Conservation (phyloP, 2,888 invertebrate genomes). For the Folsomia candida region DNA sequence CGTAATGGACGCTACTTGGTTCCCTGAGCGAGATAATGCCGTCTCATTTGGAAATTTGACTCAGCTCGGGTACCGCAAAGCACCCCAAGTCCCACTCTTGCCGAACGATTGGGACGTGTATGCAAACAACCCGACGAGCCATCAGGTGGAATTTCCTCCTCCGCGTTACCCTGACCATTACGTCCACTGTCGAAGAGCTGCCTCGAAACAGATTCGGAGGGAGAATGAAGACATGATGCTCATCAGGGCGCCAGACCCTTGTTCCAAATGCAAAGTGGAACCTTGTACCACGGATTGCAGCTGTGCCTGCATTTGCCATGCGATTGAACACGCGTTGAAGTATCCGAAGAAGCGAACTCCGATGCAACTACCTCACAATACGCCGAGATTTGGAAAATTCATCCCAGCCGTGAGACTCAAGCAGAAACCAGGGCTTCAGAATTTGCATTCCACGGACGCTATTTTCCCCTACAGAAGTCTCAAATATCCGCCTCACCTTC, state of each 20-base stretch:
- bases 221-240: conserved; percentile 23
- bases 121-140: conserved; percentile 31
- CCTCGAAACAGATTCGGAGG: conserved; percentile 21
- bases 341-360: background rate
- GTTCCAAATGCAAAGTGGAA: conserved; percentile 20
- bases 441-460: conserved; percentile 10
- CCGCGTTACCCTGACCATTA: conserved; percentile 38
- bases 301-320: conserved; percentile 25
- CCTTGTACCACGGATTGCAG: conserved; percentile 1
- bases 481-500: conserved; percentile 20
- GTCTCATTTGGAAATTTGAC: conserved; percentile 43
- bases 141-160: conserved; percentile 14
- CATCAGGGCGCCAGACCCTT: conserved; percentile 15
- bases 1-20: conserved; percentile 32
- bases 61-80: conserved; percentile 38
- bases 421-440: conserved; percentile 21
- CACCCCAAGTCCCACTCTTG: conserved; percentile 39
- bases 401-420: background rate
- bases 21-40: conserved; percentile 40
- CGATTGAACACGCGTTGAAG: conserved; percentile 4
- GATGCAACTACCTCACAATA: background rate
- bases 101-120: conserved; percentile 48
- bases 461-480: conserved; percentile 19
- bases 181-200: conserved; percentile 33
- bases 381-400: conserved; percentile 17